phyloP scores from a whole-genome alignment of 1,140 invertebrate genomes.

The Bacillus rossius region DNA sequence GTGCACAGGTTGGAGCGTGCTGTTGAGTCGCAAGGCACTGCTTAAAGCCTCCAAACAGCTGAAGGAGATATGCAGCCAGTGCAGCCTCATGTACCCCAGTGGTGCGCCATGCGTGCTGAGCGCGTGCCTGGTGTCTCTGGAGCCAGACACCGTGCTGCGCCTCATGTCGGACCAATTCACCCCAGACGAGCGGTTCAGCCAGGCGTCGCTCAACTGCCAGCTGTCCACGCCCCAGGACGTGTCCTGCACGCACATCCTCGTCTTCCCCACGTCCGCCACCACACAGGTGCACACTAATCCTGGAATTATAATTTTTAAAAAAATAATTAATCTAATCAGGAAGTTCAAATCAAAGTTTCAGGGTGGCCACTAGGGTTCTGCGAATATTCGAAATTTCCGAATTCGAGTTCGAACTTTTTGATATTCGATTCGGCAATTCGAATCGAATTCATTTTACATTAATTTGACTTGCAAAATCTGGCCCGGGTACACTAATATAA shows the following conservation, averaged over 20 bases:
- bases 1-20: constrained; percentile 77
- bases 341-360: background rate
- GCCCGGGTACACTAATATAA: too few species aligned
- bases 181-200: constrained; percentile 85
- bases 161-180: constrained; percentile 94
- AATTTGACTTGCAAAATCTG: too few species aligned
- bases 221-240: constrained; percentile 90
- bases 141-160: constrained; percentile 88
- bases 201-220: constrained; percentile 74
- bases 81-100: constrained; percentile 70
- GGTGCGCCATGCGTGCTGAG: constrained; percentile 88
- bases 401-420: too few species aligned
- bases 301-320: background rate
- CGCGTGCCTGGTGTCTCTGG: constrained; percentile 94
- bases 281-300: constrained; percentile 64
- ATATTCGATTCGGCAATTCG: background rate
- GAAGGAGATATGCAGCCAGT: constrained; percentile 87
- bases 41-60: constrained; percentile 80
- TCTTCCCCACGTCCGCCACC: constrained; percentile 96
- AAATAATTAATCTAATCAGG: background rate
- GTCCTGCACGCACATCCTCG: constrained; percentile 95
- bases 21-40: constrained; percentile 88
- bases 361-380: too few species aligned
- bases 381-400: too few species aligned
- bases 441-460: background rate